phyloP scores from a whole-genome alignment of 2,888 invertebrate species.

The Lithodes maja region DNA sequence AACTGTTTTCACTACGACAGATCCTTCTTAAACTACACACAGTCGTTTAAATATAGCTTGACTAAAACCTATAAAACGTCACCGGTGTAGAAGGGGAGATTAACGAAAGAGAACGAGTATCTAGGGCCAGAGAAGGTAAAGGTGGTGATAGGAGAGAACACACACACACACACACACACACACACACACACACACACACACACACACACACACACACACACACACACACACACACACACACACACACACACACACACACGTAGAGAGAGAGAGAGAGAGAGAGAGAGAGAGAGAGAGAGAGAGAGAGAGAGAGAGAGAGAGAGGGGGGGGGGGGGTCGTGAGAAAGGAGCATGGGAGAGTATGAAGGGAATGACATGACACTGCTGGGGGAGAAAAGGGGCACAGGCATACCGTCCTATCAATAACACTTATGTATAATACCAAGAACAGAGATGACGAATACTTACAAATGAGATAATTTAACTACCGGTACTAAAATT shows the following conservation, averaged over 20 bases:
- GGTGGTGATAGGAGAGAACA: background rate
- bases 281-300: constrained; percentile 4
- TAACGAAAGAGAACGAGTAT: no score
- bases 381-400: no score
- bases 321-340: background rate
- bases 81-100: background rate
- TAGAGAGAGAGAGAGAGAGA: background rate
- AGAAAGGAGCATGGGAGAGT: background rate
- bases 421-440: no score
- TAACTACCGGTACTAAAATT: no score
- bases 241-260: constrained; percentile 7
- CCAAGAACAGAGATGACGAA: no score
- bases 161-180: background rate
- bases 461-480: no score
- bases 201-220: constrained; percentile 1
- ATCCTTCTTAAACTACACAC: no score
- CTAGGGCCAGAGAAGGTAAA: background rate
- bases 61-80: background rate
- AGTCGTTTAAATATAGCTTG: no score
- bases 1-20: no score
- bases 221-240: background rate
- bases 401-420: no score
- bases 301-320: background rate
- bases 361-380: background rate
- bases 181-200: background rate